A percentile compares a stretch with the other conserved stretches of the same genome.
phyloP scores from a whole-genome alignment of 2,888 invertebrate genomes.

The Dicyrtoma fusca region DNA sequence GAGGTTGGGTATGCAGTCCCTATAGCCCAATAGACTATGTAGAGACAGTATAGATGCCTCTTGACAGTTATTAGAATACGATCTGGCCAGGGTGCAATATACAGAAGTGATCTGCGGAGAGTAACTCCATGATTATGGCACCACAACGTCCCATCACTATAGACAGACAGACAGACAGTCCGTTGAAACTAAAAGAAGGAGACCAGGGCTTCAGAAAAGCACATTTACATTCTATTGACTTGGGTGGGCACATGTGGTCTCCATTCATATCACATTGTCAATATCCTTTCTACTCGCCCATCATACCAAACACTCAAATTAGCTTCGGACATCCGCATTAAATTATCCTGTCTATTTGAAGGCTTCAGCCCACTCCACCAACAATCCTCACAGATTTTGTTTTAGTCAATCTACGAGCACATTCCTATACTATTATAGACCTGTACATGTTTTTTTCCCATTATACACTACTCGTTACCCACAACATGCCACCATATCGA shows the following conservation, averaged over 20 bases:
- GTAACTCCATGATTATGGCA: slow-evolving; percentile 11
- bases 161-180: slow-evolving; percentile 5
- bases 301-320: slow-evolving; percentile 42
- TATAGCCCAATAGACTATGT: neutral
- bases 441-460: no score
- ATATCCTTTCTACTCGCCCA: slow-evolving; percentile 39
- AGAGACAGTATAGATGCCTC: neutral
- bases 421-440: neutral
- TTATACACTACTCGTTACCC: no score
- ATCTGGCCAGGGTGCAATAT: slow-evolving; percentile 10
- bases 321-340: slow-evolving; percentile 44
- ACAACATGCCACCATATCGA: no score
- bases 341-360: slow-evolving; percentile 31
- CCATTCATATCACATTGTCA: slow-evolving; percentile 45
- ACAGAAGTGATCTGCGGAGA: neutral
- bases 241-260: slow-evolving; percentile 44
- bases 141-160: slow-evolving; percentile 4
- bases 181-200: neutral
- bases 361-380: slow-evolving; percentile 4
- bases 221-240: slow-evolving; percentile 40
- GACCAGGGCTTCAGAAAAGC: neutral
- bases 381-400: neutral
- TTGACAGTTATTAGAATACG: slow-evolving; percentile 6
- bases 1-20: no score
- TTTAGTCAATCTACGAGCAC: neutral